Evolutionary conservation across 2,113 vertebrate genomes (phyloP).

Genomic region (Oncorhynchus keta): DNA sequence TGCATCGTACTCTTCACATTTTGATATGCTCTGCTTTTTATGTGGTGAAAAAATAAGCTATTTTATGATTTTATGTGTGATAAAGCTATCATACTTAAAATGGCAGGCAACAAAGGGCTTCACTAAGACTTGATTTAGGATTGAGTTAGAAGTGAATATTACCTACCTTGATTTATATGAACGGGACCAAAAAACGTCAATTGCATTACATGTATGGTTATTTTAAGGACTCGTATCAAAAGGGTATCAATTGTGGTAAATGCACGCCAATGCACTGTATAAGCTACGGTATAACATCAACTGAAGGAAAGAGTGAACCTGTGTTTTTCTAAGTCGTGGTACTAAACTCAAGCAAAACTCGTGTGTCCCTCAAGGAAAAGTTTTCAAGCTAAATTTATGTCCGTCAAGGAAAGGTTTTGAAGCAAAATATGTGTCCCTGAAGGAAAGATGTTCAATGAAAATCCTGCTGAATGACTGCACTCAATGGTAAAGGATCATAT

Average conservation of each 20-base stretch:
- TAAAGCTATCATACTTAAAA: too few relatives aligned
- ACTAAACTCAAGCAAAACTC: slow-evolving; percentile 44
- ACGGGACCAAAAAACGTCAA: background rate
- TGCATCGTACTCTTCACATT: background rate
- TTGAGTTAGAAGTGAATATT: too few relatives aligned
- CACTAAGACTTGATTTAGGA: too few relatives aligned
- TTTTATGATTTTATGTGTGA: background rate
- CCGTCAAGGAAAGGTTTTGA: slow-evolving; percentile 48
- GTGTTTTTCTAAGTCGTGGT: background rate
- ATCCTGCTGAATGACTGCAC: slow-evolving; percentile 60
- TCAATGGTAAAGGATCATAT: slow-evolving; percentile 70
- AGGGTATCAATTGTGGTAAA: background rate
- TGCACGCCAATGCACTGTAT: background rate
- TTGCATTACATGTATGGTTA: too few relatives aligned
- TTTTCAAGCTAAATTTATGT: slow-evolving; percentile 57
- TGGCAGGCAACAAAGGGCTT: background rate
- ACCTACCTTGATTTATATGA: background rate
- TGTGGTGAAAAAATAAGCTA: background rate
- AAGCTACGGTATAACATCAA: slow-evolving; percentile 24
- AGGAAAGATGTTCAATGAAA: slow-evolving; percentile 57
- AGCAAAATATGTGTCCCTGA: slow-evolving; percentile 57
- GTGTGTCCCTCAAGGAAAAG: slow-evolving; percentile 48
- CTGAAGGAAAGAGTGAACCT: slow-evolving; percentile 14
- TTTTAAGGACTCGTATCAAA: too few relatives aligned
- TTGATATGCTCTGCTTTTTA: background rate